Percentiles rank a stretch among this genome's conserved stretches.
Conservation (phyloP, 2,888 invertebrate species). For the Galerucella calmariensis region DNA sequence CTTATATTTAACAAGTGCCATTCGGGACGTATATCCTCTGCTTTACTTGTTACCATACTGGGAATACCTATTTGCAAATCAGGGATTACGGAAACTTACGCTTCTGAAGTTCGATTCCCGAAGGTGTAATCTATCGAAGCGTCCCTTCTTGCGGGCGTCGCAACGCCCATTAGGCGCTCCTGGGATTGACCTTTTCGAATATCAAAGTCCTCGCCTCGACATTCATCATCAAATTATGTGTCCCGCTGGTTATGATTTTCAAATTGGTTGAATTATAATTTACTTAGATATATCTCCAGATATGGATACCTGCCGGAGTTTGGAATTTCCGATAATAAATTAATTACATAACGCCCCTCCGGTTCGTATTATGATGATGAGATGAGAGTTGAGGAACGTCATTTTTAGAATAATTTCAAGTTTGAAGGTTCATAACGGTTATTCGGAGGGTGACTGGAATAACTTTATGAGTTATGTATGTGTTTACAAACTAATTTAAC, state of each 20-base stretch:
- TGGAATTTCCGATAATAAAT: constrained; percentile 31
- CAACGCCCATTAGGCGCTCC: constrained; percentile 61
- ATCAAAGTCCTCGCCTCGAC: constrained; percentile 56
- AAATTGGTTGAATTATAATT: constrained; percentile 49
- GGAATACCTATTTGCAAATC: constrained; percentile 61
- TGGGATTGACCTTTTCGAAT: constrained; percentile 60
- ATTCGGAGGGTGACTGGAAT: too few species aligned
- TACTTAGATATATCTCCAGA: constrained; percentile 38
- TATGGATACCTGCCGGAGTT: constrained; percentile 28
- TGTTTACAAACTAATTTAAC: too few species aligned
- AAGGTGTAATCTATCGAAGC: constrained; percentile 63
- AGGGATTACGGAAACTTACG: constrained; percentile 62
- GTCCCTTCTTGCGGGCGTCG: constrained; percentile 59
- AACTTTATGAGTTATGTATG: too few species aligned
- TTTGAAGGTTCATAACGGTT: background rate
- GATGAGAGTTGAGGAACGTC: constrained; percentile 2
- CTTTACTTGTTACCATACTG: constrained; percentile 48
- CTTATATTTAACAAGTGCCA: constrained; percentile 40
- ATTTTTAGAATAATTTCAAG: constrained; percentile 19
- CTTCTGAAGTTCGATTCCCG: constrained; percentile 61
- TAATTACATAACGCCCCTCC: constrained; percentile 20
- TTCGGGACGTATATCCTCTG: constrained; percentile 37
- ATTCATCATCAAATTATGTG: constrained; percentile 62
- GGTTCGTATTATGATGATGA: background rate
- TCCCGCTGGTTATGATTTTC: constrained; percentile 46